Evolutionary conservation across 1,140 invertebrate species (phyloP).

Genomic region (Stenopsyche tienmushanensis): DNA sequence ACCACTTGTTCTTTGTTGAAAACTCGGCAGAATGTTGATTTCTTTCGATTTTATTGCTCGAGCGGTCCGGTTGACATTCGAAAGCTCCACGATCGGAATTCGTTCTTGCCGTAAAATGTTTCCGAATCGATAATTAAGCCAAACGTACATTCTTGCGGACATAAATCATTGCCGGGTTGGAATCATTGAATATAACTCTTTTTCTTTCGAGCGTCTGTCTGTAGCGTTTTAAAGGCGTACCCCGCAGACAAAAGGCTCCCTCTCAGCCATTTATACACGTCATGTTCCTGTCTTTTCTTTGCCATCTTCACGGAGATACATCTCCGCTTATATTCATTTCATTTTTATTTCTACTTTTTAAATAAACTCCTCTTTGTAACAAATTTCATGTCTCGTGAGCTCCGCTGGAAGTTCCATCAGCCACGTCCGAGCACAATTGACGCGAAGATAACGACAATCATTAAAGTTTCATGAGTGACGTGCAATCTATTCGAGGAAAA

Average conservation of each 20-base stretch:
- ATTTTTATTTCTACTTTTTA: neutral
- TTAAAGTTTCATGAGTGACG: too few species aligned
- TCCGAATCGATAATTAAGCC: neutral
- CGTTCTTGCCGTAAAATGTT: too few species aligned
- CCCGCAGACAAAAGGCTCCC: conserved; percentile 15
- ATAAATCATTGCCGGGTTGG: conserved; percentile 21
- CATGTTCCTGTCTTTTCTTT: conserved; percentile 28
- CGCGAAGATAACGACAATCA: too few species aligned
- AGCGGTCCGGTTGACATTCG: too few species aligned
- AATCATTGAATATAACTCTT: conserved; percentile 28
- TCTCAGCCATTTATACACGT: conserved; percentile 28
- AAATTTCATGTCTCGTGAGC: too few species aligned
- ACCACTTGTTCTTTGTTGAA: neutral
- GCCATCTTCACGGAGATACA: neutral
- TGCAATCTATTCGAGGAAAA: too few species aligned
- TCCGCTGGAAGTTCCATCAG: too few species aligned
- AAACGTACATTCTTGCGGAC: neutral
- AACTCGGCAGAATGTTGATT: neutral
- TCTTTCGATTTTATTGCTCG: neutral
- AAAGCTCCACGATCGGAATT: too few species aligned
- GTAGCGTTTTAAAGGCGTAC: conserved; percentile 18
- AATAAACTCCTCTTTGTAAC: too few species aligned
- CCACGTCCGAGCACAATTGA: too few species aligned
- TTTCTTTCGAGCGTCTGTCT: conserved; percentile 20
- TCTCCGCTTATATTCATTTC: neutral